Conservation (phyloP, 2,113 vertebrate species). For the Myrmecobius fasciatus region DNA sequence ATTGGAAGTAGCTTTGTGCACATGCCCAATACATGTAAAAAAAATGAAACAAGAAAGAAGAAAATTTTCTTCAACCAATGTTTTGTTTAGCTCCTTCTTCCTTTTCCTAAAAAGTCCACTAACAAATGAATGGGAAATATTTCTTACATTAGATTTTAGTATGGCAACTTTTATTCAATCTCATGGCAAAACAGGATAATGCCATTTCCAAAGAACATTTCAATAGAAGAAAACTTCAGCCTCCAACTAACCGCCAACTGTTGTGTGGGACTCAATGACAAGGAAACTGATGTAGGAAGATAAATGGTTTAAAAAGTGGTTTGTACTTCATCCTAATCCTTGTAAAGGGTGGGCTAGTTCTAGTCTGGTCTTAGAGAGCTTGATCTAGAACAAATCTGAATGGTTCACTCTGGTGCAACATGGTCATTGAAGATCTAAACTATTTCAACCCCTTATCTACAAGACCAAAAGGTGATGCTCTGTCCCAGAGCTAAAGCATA, state of each 20-base stretch:
- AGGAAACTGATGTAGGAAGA: conserved; percentile 5
- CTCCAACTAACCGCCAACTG: neutral
- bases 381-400: neutral
- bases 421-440: neutral
- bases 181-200: neutral
- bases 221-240: neutral
- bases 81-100: neutral
- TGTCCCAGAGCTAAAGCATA: neutral
- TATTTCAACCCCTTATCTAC: neutral
- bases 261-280: conserved; percentile 1
- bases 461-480: neutral
- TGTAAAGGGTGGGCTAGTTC: neutral
- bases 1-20: conserved; percentile 53
- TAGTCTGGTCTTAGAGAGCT: neutral
- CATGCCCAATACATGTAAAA: conserved; percentile 23
- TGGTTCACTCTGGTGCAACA: neutral
- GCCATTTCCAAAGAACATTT: conserved; percentile 13
- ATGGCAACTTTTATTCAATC: conserved; percentile 22
- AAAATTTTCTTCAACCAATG: neutral
- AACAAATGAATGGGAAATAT: conserved; percentile 30
- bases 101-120: neutral
- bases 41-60: conserved; percentile 13
- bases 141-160: neutral
- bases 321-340: neutral
- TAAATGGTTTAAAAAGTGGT: conserved; percentile 23